Percentiles rank a stretch among this genome's conserved stretches.
Evolutionary conservation across 2,797 vertebrate genomes (phyloP).

Genomic region (Cuniculus paca): DNA sequence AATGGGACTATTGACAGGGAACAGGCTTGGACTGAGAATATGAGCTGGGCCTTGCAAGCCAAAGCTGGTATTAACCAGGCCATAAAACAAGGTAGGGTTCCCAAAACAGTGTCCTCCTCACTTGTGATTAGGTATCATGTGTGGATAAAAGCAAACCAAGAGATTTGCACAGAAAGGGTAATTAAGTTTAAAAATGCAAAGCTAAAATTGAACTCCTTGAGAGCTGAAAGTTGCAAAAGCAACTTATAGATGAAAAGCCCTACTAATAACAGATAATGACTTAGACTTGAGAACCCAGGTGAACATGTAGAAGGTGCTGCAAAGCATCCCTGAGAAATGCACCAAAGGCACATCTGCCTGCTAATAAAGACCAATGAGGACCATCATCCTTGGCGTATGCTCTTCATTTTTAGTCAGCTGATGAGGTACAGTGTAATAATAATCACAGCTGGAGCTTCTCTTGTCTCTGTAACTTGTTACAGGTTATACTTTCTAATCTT

Average conservation of each 20-base stretch:
- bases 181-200: slow-evolving; percentile 36
- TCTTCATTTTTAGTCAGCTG: rapidly evolving
- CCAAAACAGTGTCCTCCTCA: not conserved
- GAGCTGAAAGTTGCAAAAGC: not conserved
- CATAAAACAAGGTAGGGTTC: not conserved
- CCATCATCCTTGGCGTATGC: rapidly evolving
- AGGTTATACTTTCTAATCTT: not conserved
- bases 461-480: not conserved
- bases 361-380: not conserved
- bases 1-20: not conserved
- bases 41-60: not conserved
- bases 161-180: not conserved
- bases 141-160: not conserved
- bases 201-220: not conserved
- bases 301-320: not conserved
- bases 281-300: not conserved
- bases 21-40: not conserved
- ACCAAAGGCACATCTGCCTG: rapidly evolving
- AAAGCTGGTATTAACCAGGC: not conserved
- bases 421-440: not conserved
- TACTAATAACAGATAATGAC: not conserved
- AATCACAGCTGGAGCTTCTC: not conserved
- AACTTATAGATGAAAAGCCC: not conserved
- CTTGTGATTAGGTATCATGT: not conserved
- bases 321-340: rapidly evolving